A percentile compares a stretch with the other conserved stretches of the same genome.
Evolutionary conservation across 2,888 invertebrate species (phyloP).

Genomic region (Euclidia mi): DNA sequence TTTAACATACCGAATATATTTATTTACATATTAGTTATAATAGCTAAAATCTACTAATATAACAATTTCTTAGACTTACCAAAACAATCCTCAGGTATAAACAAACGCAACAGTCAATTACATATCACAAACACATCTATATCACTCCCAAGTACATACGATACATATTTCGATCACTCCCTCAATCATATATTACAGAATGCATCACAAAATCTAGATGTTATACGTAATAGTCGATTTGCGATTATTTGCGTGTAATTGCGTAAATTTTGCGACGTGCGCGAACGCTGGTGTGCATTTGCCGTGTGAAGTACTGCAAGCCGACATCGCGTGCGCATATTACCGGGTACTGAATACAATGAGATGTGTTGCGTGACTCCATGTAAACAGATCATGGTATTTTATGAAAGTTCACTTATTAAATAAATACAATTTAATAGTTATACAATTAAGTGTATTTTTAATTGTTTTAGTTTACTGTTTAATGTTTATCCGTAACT

Average conservation of each 20-base stretch:
- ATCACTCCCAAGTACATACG: slow-evolving; percentile 5
- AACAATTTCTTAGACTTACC: slow-evolving; percentile 15
- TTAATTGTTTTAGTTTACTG: slow-evolving; percentile 41
- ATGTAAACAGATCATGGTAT: slow-evolving; percentile 68
- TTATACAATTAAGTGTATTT: slow-evolving; percentile 50
- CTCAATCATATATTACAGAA: slow-evolving; percentile 4
- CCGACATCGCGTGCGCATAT: slow-evolving; percentile 55
- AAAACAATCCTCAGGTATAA: slow-evolving; percentile 12
- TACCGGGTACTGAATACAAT: slow-evolving; percentile 49
- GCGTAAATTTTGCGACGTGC: slow-evolving; percentile 61
- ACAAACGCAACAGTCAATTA: neutral
- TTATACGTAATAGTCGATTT: slow-evolving; percentile 5
- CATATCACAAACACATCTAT: slow-evolving; percentile 13
- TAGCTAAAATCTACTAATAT: too few relatives aligned
- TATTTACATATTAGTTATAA: too few relatives aligned
- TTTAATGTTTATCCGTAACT: slow-evolving; percentile 54
- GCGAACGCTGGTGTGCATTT: slow-evolving; percentile 55
- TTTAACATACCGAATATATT: too few relatives aligned
- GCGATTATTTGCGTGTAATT: slow-evolving; percentile 36
- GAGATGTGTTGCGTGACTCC: slow-evolving; percentile 46
- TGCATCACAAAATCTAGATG: slow-evolving; percentile 9
- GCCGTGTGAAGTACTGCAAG: slow-evolving; percentile 60
- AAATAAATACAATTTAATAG: slow-evolving; percentile 41
- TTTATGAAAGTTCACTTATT: slow-evolving; percentile 69
- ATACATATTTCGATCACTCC: neutral